These are phyloP conservation scores for Labia minor DNA, from an alignment of 2,888 invertebrate genomes.

Conservation along the genomic window DNA sequence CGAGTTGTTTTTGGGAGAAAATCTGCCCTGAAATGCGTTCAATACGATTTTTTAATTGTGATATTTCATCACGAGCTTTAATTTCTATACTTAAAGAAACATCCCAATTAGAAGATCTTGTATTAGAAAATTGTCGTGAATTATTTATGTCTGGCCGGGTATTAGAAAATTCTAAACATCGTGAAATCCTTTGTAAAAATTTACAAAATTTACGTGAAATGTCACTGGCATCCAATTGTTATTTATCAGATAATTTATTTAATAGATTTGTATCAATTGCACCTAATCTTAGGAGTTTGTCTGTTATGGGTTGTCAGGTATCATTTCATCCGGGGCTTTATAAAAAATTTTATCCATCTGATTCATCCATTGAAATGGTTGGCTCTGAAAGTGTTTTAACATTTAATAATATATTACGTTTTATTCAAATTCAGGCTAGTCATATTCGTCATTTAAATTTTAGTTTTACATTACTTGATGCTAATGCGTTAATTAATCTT, in stretches of 20 bases:
- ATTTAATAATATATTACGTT: slow-evolving; percentile 52
- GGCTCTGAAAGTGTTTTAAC: slow-evolving; percentile 58
- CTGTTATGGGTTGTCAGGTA: slow-evolving; percentile 56
- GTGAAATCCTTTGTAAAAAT: slow-evolving; percentile 37
- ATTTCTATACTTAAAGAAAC: slow-evolving; percentile 47
- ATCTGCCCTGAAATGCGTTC: slow-evolving; percentile 46
- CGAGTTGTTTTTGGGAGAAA: slow-evolving; percentile 45
- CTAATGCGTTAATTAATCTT: slow-evolving; percentile 46
- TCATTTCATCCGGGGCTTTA: slow-evolving; percentile 59
- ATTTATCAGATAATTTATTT: slow-evolving; percentile 63
- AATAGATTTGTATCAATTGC: slow-evolving; percentile 51
- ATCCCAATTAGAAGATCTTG: slow-evolving; percentile 45
- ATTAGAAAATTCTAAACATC: slow-evolving; percentile 48
- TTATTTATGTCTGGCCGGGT: slow-evolving; percentile 63
- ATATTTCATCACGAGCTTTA: slow-evolving; percentile 52
- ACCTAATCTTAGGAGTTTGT: slow-evolving; percentile 47
- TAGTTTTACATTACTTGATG: slow-evolving; percentile 57
- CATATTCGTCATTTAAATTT: slow-evolving; percentile 51
- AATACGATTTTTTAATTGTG: slow-evolving; percentile 47
- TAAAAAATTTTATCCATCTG: slow-evolving; percentile 51
- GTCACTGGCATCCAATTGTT: slow-evolving; percentile 54
- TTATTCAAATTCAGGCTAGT: slow-evolving; percentile 43
- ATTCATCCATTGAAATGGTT: slow-evolving; percentile 32
- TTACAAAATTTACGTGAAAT: slow-evolving; percentile 46
- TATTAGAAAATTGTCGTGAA: slow-evolving; percentile 54